Base-by-base conservation (phyloP, 2,797 vertebrate genomes). In the Trematomus bernacchii region DNA sequence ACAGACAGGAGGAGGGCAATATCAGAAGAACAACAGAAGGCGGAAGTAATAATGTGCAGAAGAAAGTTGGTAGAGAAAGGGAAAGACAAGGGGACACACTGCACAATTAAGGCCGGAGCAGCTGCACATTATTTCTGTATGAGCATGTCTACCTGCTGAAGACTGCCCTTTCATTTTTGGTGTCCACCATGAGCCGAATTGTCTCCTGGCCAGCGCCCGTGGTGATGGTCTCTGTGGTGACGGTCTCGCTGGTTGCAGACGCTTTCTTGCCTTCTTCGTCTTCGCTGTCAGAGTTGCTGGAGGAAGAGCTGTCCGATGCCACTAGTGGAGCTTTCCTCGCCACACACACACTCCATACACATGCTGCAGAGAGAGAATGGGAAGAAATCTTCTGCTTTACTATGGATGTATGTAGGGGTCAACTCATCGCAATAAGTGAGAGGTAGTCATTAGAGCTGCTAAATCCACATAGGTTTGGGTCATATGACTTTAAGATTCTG, bases 271-370 rank as follows among this genome's bases (percentile, higher is more conserved):
- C 93, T 21, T 96, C 93, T 0, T 97, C 96, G 1, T 97, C 96
- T 0, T 96, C 95, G 0, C 96, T 97, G 82, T 95, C 95, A 0
- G 97, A 97, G 77, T 95, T 95, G 10, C 95, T 96, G 0, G 97
- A 97, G 62, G 96, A 98, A 80, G 97, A 97, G 91, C 96, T 97
- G 94, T 97, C 97, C 0, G 96, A 96, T 43, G 95, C 96, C 85
- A 96, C 96, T 60, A 97, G 92, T 0, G 97, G 96, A 0, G 96
- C 95, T 80, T 97, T 97, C 76, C 96, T 95, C 0, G 96, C 80
- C 77, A 96, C 96, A 1, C 97, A 97, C 43, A 96, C 94, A 15
- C 95, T 97, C 98, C 98, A 98, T 48, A 94, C 95, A 78, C 95
- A 95, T 0, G 94, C 93, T 90, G 83, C 40, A 71, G 47, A 71